phyloP scores from a whole-genome alignment of 2,113 vertebrate genomes.

The western clawed frog (Xenopus tropicalis) region DNA sequence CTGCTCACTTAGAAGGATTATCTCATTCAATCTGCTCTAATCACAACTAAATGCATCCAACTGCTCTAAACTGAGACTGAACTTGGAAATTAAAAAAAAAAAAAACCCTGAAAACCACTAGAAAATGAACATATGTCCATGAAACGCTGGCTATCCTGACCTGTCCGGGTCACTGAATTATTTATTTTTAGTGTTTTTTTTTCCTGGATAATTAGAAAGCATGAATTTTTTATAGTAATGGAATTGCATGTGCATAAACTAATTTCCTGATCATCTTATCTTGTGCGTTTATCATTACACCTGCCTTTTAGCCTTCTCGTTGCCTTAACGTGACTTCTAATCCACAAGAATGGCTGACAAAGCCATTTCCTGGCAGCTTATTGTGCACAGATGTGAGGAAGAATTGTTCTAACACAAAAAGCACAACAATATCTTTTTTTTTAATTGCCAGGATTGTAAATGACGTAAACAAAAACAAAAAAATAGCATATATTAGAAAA shows the following conservation, averaged over 20 bases:
- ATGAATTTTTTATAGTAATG: conserved; percentile 3
- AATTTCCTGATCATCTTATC: not conserved
- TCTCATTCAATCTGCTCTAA: conserved; percentile 84
- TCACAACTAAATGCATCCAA: conserved; percentile 82
- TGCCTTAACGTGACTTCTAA: too few relatives aligned
- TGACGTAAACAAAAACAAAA: too few relatives aligned
- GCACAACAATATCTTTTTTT: too few relatives aligned
- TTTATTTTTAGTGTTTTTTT: not conserved
- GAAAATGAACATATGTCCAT: not conserved
- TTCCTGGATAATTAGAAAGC: not conserved
- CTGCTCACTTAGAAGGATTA: conserved; percentile 81
- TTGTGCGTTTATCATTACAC: not conserved
- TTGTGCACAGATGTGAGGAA: too few relatives aligned
- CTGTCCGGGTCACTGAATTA: not conserved
- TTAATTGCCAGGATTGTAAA: too few relatives aligned
- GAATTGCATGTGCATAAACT: not conserved
- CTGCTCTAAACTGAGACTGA: conserved; percentile 64
- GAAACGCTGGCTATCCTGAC: not conserved
- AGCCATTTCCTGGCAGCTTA: too few relatives aligned
- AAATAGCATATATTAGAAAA: too few relatives aligned
- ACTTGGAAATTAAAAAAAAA: conserved; percentile 61
- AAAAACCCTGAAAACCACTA: conserved; percentile 51
- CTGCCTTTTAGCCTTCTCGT: not conserved
- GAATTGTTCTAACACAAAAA: too few relatives aligned
- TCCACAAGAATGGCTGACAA: too few relatives aligned